Percentiles rank a stretch among this genome's conserved stretches.
These are phyloP conservation scores for Dione juno DNA, from an alignment of 2,888 invertebrate species.

Conservation along the genomic window DNA sequence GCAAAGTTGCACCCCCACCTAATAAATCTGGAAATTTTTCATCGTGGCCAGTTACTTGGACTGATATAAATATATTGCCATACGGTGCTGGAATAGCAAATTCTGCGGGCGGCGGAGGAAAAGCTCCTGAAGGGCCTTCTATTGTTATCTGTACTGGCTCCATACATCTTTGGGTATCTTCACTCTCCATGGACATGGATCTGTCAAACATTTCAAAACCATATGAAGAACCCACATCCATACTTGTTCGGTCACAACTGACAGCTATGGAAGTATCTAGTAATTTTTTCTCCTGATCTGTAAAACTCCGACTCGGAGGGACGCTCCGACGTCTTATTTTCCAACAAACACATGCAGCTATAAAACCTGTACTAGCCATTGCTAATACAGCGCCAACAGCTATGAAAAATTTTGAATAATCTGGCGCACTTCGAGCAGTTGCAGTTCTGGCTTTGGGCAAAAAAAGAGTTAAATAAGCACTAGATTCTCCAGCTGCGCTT, in stretches of 20 bases:
- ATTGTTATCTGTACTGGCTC: conserved; percentile 85
- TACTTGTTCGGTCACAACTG: conserved; percentile 86
- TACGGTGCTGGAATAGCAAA: conserved; percentile 78
- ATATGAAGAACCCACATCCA: conserved; percentile 83
- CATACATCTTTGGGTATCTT: conserved; percentile 73
- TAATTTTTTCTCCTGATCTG: conserved; percentile 94
- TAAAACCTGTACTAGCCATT: conserved; percentile 85
- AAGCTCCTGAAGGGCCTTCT: conserved; percentile 76
- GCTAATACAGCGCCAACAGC: conserved; percentile 88
- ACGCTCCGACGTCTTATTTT: conserved; percentile 90
- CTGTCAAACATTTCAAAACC: conserved; percentile 81
- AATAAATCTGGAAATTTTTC: conserved; percentile 92
- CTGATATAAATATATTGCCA: conserved; percentile 93
- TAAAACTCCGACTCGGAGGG: conserved; percentile 87
- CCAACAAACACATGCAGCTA: conserved; percentile 77
- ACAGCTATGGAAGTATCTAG: conserved; percentile 88
- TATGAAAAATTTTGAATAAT: conserved; percentile 88
- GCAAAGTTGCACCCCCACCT: conserved; percentile 77
- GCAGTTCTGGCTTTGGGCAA: conserved; percentile 86
- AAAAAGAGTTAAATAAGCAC: conserved; percentile 83
- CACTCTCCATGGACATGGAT: conserved; percentile 79
- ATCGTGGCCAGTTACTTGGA: conserved; percentile 88
- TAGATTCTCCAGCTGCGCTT: conserved; percentile 85
- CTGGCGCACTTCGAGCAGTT: conserved; percentile 88
- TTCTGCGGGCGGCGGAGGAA: conserved; percentile 77